phyloP scores from a whole-genome alignment of 2,113 vertebrate species.

The Lonchura striata region DNA sequence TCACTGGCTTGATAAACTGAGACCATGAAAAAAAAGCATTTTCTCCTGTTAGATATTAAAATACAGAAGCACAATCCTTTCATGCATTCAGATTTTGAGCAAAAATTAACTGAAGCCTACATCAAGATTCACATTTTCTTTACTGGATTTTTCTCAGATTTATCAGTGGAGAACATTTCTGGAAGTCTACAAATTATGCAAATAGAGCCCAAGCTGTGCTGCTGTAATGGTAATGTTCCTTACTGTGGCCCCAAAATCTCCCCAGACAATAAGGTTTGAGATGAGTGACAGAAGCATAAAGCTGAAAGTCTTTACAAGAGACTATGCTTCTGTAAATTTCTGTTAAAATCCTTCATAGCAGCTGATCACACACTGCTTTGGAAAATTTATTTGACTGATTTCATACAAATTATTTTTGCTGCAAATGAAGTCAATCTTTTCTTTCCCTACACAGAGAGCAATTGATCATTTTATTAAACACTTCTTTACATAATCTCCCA shows the following conservation, averaged over 20 bases:
- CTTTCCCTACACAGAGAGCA: not conserved
- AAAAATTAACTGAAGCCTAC: not conserved
- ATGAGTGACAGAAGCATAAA: not conserved
- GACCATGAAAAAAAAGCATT: not conserved
- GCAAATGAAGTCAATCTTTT: not conserved
- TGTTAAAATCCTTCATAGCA: not conserved
- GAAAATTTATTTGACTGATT: not conserved
- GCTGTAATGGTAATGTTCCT: not conserved
- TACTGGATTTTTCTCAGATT: not conserved
- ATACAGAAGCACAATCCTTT: not conserved
- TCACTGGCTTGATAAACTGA: not conserved
- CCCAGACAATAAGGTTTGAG: not conserved
- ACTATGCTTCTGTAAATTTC: not conserved
- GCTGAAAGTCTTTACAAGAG: not conserved
- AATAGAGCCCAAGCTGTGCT: not conserved
- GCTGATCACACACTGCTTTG: not conserved
- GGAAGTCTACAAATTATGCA: not conserved
- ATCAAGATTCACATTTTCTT: not conserved
- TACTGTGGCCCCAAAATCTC: rapidly evolving
- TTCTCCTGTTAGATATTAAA: not conserved
- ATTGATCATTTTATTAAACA: not conserved
- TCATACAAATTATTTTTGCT: not conserved
- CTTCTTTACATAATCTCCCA: not conserved
- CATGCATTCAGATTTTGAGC: not conserved
- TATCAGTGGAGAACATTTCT: not conserved